phyloP scores from a whole-genome alignment of 1,140 invertebrate genomes.

The Trachymyrmex cornetzi region DNA sequence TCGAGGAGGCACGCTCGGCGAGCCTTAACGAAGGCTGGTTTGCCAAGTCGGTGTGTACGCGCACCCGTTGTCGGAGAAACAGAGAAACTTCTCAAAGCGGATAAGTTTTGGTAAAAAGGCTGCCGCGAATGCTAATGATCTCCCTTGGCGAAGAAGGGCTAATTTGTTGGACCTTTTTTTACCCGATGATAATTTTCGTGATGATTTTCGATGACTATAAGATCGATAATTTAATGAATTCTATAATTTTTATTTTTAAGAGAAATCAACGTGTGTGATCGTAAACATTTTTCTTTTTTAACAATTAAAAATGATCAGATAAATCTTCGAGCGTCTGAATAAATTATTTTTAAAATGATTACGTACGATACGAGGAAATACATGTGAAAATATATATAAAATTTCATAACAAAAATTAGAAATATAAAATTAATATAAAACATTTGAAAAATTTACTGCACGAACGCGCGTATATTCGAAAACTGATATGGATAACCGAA shows the following conservation, averaged over 20 bases:
- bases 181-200: background rate
- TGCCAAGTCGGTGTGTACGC: constrained; percentile 15
- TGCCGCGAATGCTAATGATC: constrained; percentile 45
- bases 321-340: background rate
- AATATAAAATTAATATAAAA: constrained; percentile 7
- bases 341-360: constrained; percentile 6
- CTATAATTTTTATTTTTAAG: background rate
- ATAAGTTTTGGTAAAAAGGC: constrained; percentile 57
- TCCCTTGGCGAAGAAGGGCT: background rate
- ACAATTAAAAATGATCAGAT: background rate
- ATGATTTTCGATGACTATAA: no score
- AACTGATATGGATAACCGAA: background rate
- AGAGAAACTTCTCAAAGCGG: constrained; percentile 47
- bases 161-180: constrained; percentile 42
- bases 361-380: background rate
- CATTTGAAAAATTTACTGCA: background rate
- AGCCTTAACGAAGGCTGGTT: constrained; percentile 61
- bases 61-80: constrained; percentile 1
- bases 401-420: constrained; percentile 17
- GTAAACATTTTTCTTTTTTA: background rate
- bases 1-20: constrained; percentile 41
- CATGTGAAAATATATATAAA: background rate
- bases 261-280: background rate
- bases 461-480: background rate
- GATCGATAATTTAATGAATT: background rate